phyloP scores from a whole-genome alignment of 2,888 invertebrate genomes.

The Napeogenes sylphis region DNA sequence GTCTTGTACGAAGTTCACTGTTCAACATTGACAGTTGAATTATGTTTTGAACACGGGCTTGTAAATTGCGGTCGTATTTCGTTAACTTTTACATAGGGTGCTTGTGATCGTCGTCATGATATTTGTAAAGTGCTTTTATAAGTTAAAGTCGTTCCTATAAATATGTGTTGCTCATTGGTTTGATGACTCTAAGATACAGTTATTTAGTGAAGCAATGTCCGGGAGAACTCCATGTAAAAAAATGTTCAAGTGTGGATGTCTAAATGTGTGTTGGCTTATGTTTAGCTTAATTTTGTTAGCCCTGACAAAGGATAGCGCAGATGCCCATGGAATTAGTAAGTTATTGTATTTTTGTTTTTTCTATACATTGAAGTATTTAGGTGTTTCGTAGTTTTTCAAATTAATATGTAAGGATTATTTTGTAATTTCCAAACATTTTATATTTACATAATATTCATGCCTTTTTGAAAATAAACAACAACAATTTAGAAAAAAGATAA shows the following conservation, averaged over 20 bases:
- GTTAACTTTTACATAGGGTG: conserved; percentile 5
- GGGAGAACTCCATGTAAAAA: conserved; percentile 41
- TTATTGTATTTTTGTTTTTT: conserved; percentile 27
- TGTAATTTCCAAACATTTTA: too few relatives aligned
- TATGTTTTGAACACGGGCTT: background rate
- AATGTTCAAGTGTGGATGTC: conserved; percentile 57
- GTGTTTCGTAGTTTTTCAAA: background rate
- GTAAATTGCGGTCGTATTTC: conserved; percentile 1
- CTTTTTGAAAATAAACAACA: too few relatives aligned
- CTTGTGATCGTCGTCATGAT: background rate
- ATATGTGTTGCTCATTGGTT: conserved; percentile 24
- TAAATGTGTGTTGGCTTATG: conserved; percentile 57
- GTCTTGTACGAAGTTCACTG: background rate
- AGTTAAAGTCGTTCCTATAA: conserved; percentile 15
- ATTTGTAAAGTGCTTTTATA: conserved; percentile 15
- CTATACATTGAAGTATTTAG: background rate
- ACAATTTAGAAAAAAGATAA: too few relatives aligned
- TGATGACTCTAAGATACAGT: conserved; percentile 9
- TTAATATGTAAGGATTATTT: too few relatives aligned
- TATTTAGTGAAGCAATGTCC: conserved; percentile 12
- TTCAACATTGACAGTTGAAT: background rate
- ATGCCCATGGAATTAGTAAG: conserved; percentile 63
- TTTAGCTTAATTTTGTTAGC: conserved; percentile 59
- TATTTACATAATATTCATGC: too few relatives aligned
- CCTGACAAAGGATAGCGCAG: conserved; percentile 61